phyloP scores from a whole-genome alignment of 1,140 invertebrate genomes.

The Bilobella aurantiaca region DNA sequence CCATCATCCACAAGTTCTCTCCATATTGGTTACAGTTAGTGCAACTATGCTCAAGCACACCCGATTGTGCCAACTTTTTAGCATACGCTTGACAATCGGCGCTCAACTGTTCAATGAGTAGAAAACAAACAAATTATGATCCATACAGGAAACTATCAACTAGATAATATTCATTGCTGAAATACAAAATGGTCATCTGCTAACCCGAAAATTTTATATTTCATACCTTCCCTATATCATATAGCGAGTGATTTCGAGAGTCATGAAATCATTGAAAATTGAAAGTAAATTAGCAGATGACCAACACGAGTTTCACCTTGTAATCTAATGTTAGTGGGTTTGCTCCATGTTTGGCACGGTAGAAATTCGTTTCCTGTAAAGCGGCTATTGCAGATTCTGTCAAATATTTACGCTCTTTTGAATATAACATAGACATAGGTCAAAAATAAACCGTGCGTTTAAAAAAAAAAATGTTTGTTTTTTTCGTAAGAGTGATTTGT shows the following conservation, averaged over 20 bases:
- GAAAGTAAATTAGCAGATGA: neutral
- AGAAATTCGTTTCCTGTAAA: neutral
- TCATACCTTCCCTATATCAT: too few relatives aligned
- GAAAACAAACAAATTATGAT: neutral
- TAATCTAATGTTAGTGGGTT: neutral
- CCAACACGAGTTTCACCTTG: neutral
- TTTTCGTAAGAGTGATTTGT: too few relatives aligned
- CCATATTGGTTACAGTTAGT: constrained; percentile 2
- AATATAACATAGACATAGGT: neutral
- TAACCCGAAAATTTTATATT: too few relatives aligned
- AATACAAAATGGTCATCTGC: too few relatives aligned
- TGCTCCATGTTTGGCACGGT: neutral
- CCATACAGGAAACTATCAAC: too few relatives aligned
- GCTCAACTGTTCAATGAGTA: too few relatives aligned
- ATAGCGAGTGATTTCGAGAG: too few relatives aligned
- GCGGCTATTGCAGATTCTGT: neutral
- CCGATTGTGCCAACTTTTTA: neutral
- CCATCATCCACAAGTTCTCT: constrained; percentile 18
- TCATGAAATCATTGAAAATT: neutral
- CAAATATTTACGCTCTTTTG: neutral
- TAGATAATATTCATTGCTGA: too few relatives aligned
- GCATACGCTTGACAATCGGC: neutral
- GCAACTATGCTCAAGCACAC: neutral
- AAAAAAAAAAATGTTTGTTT: too few relatives aligned
- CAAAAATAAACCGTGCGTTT: too few relatives aligned